Evolutionary conservation across 2,888 invertebrate genomes (phyloP), one percentile per base, ranked within the genome.

Genomic region (Dicyrtomina minuta): DNA sequence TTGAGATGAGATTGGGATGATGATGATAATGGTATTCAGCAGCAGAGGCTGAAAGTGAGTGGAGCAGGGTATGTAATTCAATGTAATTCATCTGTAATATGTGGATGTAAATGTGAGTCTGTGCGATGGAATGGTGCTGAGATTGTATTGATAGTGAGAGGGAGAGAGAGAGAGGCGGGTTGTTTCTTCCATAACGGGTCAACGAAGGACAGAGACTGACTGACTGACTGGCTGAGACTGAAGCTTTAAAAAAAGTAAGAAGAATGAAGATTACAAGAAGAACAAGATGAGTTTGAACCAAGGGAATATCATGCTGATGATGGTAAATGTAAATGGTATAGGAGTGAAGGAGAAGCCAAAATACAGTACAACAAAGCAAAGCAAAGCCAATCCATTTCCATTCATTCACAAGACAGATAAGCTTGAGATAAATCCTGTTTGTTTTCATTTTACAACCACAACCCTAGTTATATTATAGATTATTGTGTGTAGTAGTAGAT

Each of bases 141-240:
- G 60, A 60, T 60, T 60, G 43, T 60, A 60, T 60, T 60, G 60
- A 60, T 60, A 60, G 33, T 22, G 55, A 55, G 55, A 20, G 17
- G 24, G n/a, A n/a, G n/a, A n/a, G n/a, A n/a, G n/a, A 55, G 44
- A 60, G 60, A 60, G 60, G 60, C 60, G 60, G 60, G 60, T 60
- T 60, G 22, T 15, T 8, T 60, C 39, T 22, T 43, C 60, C 60
- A 20, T 60, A 22, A 22, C 22, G n/a, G 60, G 60, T 22, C 33
- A 44, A 20, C 24, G 60, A 60, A 60, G 60, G 60, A 60, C 60
- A 60, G 59, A 15, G 41, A 13, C 20, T 12, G 60, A 60, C 13
- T 33, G 33, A 58, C 17, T 2, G 20, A 20, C 15, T 8, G 33
- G 20, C 15, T 26, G 26, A 58, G 17, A 17, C 58, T 20, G 12